These are phyloP conservation scores for Epizoanthus illoricatus DNA, from an alignment of 92 coral and sea anemone species.

Conservation along the genomic window DNA sequence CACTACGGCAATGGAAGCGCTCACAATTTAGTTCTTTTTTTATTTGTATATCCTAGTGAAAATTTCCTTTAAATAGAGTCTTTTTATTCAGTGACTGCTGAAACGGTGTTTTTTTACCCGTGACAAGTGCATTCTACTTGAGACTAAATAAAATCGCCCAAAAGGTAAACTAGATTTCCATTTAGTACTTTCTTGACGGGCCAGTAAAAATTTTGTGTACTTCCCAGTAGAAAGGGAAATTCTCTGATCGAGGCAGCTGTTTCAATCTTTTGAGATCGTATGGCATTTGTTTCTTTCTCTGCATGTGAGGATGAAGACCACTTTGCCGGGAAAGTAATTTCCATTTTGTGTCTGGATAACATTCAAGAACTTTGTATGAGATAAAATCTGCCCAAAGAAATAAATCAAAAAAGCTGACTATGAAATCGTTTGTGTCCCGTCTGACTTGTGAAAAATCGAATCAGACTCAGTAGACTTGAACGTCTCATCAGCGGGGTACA, in stretches of 20 bases:
- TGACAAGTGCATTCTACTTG: neutral
- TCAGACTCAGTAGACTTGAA: neutral
- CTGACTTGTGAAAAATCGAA: neutral
- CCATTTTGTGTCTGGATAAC: neutral
- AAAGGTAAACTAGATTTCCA: neutral
- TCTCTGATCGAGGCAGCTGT: slow-evolving; percentile 9
- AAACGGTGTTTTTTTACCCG: neutral
- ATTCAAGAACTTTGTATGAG: neutral
- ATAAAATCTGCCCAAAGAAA: slow-evolving; percentile 12
- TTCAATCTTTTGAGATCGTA: neutral
- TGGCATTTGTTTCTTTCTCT: slow-evolving; percentile 12
- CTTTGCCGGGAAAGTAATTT: neutral
- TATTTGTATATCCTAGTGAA: neutral
- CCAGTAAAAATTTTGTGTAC: neutral
- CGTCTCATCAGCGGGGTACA: neutral
- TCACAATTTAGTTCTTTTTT: neutral
- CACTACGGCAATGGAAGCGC: neutral
- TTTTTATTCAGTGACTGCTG: neutral
- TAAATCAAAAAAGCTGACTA: neutral
- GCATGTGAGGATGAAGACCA: neutral
- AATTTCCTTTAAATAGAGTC: neutral
- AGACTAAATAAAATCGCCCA: neutral
- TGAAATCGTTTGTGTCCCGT: neutral
- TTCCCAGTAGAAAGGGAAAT: neutral
- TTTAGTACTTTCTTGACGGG: slow-evolving; percentile 13